Base-by-base conservation (phyloP, 2,797 vertebrate species). In the Tiaroga cobitis region DNA sequence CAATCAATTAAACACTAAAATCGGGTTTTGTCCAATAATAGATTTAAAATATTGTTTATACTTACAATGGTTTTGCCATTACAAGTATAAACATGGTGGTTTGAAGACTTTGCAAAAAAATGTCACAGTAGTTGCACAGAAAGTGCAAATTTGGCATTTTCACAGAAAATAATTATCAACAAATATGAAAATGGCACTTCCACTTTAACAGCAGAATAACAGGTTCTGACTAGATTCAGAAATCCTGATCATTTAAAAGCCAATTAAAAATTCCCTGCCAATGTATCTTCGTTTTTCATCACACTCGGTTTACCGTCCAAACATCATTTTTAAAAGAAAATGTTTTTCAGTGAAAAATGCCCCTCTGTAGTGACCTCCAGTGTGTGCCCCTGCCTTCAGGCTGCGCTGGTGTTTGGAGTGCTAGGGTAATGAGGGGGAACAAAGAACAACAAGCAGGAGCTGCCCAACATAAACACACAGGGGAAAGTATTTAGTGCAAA, bases 381-480 rank as follows among this genome's bases (percentile, higher is more conserved):
- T 63, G 41, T 56, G 34, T 80, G 46, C 81, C 18, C 61, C 79
- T 79, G 86, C 83, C 75, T 89, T 82, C 63, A 74, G 85, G 73
- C 73, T 83, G 43, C 77, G 2, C 59, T 89, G 89, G 65, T 92
- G 89, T 91, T 90, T 91, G 86, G 88, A 88, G 78, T 88, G 68
- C 85, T 87, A 56, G 59, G 39, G 84, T 87, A 91, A 92, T 92
- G 89, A 90, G 81, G 89, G 89, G 84, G 86, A 90, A 87, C 89
- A 81, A 86, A 68, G 85, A 80, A 87, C 85, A 91, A 90, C 90
- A 92, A 89, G 85, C 76, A 85, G 82, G 85, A 88, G 69, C 80
- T 83, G 83, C 85, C 85, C 67, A 88, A 89, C 74, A 84, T 81
- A 87, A 90, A 89, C 89, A 90, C 51, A 76, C 81, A 61, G 68